Base-by-base conservation (phyloP, 1,140 invertebrate genomes). In the Orchesella cincta region DNA sequence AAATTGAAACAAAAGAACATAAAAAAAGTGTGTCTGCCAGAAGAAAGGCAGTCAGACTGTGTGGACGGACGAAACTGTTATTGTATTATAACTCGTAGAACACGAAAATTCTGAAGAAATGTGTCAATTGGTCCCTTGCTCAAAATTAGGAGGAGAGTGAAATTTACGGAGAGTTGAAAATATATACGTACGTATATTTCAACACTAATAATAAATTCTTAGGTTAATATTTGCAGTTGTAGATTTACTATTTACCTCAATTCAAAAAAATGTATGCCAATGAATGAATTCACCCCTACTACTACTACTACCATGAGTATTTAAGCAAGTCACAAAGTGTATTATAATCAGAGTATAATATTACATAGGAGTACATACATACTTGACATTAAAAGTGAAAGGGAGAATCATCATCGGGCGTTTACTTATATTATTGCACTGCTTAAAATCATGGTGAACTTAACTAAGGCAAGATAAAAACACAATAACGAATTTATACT, bases 81-180 rank as follows among this genome's bases (percentile, higher is more conserved):
- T n/a, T 46, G 18, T 18, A 46, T 46, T 18, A 46, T 46, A 8
- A 26, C 26, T 5, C 2, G 31, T 31, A 29, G 23, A 67, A 31
- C 31, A 67, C 29, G 29, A 67, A 67, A 67, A 67, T 12, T 31
- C 29, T 67, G 62, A 67, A 33, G 31, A 67, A 67, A 67, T 18
- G 62, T 67, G 62, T 67, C 62, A 67, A 67, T 29, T 67, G 29
- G 62, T n/a, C 62, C 62, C 62, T 67, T 67, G 62, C 62, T 67
- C 62, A 67, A 67, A 29, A 67, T 67, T 12, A 31, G 8, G 20
- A 67, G 5, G 54, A 18, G 5, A 46, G 18, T 57, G 26, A n/a
- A 57, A 57, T 5, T 14, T 57, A 16, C 12, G 12, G 26, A 57
- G 8, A 18, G 3, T 5, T 57, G 5, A 57, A n/a, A 26, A n/a